Base-by-base conservation (phyloP, 2,113 vertebrate genomes). In the Laterallus jamaicensis region DNA sequence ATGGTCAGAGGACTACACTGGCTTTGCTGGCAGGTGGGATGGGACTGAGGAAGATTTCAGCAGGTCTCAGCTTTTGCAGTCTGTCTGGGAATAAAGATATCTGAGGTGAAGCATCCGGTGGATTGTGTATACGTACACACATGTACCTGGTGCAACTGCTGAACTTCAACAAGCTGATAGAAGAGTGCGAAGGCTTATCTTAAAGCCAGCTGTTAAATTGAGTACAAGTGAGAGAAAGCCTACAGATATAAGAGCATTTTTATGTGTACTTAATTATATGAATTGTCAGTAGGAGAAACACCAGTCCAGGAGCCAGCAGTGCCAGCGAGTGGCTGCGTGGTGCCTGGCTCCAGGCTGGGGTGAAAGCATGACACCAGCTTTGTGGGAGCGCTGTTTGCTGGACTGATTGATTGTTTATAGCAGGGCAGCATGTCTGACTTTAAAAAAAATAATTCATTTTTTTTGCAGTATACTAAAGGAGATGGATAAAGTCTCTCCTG, bases 401-500 rank as follows among this genome's bases (percentile, higher is more conserved):
- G 82, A 47, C 31, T 29, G 31, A 76, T 21, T 21, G 55, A 55
- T 79, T 54, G 42, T 62, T 60, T 12, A 25, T 16, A 58, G 37
- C 28, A 85, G 32, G n/a, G 60, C 52, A 39, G 15, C 31, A 18
- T 52, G 14, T 40, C 70, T 62, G 42, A 42, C 93, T 54, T 31
- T 26, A 9, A 47, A 47, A 47, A 47, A 47, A 17, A 47, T 62
- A 15, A 22, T 58, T 12, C 55, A 52, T 6, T 77, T 66, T 77
- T 44, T 94, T 59, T 88, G n/a, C 95, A 99, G 99, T 84, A 92
- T 98, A 95, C 97, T 98, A 68, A 98, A 98, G 82, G 98, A 99
- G 84, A 98, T 99, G 95, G 98, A 97, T 25, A 97, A 98, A 4
- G 86, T 97, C 70, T 98, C 97, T 96, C 91, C 98, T 14, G 98